Evolutionary conservation across 2,888 invertebrate genomes (phyloP).

Genomic region (Mesorhabditis sp.): DNA sequence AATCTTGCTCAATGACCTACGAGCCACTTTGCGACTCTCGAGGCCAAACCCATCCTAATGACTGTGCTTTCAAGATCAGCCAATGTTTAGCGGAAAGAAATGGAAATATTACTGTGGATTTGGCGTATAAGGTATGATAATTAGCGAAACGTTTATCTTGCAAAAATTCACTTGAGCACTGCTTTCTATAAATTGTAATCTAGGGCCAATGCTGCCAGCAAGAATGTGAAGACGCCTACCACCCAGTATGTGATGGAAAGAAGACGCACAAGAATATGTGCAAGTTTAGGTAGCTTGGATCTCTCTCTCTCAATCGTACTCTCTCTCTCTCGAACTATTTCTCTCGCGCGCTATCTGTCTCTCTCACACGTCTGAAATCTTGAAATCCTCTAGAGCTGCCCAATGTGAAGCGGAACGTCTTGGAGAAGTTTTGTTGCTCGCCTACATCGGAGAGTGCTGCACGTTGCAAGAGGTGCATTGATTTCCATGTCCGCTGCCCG

Average conservation of each 20-base stretch:
- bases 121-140: constrained; percentile 35
- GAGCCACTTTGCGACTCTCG: constrained; percentile 42
- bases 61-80: constrained; percentile 44
- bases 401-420: constrained; percentile 43
- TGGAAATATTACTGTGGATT: constrained; percentile 25
- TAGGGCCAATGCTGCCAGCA: constrained; percentile 37
- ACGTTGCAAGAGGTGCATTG: constrained; percentile 27
- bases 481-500: background rate
- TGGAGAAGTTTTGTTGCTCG: constrained; percentile 25
- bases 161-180: background rate
- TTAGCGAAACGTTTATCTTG: background rate
- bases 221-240: constrained; percentile 26
- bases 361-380: background rate
- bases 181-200: background rate
- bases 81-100: constrained; percentile 36
- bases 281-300: constrained; percentile 20
- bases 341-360: no score
- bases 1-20: constrained; percentile 33
- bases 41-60: constrained; percentile 38
- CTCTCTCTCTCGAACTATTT: no score
- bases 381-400: constrained; percentile 30
- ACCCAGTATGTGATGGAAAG: constrained; percentile 44
- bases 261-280: constrained; percentile 30
- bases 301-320: no score
- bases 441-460: constrained; percentile 44